Evolutionary conservation across 1,140 invertebrate species (phyloP).

Genomic region (Yoshiicerus persimilis): DNA sequence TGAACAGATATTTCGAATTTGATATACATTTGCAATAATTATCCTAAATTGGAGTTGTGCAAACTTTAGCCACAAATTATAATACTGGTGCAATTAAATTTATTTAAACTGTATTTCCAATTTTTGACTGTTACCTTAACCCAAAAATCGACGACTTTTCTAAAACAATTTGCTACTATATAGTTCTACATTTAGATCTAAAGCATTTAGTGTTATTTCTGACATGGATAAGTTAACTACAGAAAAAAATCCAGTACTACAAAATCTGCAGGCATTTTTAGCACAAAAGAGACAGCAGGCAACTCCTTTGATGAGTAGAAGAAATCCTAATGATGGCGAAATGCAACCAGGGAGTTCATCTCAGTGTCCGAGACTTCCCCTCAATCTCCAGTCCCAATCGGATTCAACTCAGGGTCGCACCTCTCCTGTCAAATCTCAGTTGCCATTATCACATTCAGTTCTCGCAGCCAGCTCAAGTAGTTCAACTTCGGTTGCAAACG

Average conservation of each 20-base stretch:
- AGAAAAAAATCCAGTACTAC: not conserved
- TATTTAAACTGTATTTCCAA: too few relatives aligned
- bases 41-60: too few relatives aligned
- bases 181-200: too few relatives aligned
- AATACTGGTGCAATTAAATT: too few relatives aligned
- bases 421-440: not conserved
- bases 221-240: not conserved
- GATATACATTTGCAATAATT: too few relatives aligned
- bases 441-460: not conserved
- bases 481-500: not conserved
- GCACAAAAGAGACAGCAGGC: not conserved
- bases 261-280: not conserved
- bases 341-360: not conserved
- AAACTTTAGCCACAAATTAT: too few relatives aligned
- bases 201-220: too few relatives aligned
- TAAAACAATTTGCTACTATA: too few relatives aligned
- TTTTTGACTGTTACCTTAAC: too few relatives aligned
- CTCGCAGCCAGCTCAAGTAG: not conserved
- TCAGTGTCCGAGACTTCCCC: not conserved
- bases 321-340: not conserved
- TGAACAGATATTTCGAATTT: too few relatives aligned
- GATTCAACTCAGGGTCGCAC: not conserved
- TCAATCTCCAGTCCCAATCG: not conserved
- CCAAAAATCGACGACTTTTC: too few relatives aligned
- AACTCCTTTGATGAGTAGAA: not conserved